Percentiles rank a stretch among this genome's conserved stretches.
Evolutionary conservation across 2,888 invertebrate genomes (phyloP).

Genomic region (Sphaerophoria taeniata): DNA sequence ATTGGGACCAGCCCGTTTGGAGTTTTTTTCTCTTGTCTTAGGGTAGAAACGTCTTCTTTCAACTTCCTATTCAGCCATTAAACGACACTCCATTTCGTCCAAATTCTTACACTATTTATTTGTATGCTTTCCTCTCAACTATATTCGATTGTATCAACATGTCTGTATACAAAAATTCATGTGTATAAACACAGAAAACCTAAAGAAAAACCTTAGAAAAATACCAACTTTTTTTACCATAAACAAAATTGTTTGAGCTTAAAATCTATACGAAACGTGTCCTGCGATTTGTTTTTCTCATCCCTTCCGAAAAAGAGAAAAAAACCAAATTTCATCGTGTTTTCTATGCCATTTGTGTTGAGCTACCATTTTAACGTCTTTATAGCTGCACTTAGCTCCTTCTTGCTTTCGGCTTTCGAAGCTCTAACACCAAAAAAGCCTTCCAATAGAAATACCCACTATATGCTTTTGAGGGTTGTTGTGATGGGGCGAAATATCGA

Average conservation of each 20-base stretch:
- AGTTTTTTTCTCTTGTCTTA: no score
- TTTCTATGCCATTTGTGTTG: constrained; percentile 52
- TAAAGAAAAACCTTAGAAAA: no score
- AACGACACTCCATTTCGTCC: constrained; percentile 12
- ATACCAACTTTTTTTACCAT: constrained; percentile 10
- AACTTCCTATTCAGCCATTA: no score
- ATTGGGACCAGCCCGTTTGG: no score
- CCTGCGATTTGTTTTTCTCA: constrained; percentile 55
- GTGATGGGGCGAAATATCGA: constrained; percentile 47
- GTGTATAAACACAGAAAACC: constrained; percentile 10
- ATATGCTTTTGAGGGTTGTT: neutral
- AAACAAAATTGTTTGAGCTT: constrained; percentile 67
- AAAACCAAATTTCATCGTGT: constrained; percentile 22
- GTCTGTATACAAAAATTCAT: neutral
- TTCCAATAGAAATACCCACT: no score
- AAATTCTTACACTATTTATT: constrained; percentile 10
- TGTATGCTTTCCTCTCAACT: neutral
- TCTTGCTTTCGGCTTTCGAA: neutral
- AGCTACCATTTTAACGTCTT: constrained; percentile 47
- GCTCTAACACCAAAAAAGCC: no score
- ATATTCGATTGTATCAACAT: neutral
- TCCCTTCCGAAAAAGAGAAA: neutral
- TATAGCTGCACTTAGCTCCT: constrained; percentile 28
- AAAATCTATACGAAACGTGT: constrained; percentile 69
- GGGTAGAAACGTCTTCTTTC: no score